These are phyloP conservation scores for Papilio helenus DNA, from an alignment of 1,140 invertebrate genomes.

Conservation along the genomic window DNA sequence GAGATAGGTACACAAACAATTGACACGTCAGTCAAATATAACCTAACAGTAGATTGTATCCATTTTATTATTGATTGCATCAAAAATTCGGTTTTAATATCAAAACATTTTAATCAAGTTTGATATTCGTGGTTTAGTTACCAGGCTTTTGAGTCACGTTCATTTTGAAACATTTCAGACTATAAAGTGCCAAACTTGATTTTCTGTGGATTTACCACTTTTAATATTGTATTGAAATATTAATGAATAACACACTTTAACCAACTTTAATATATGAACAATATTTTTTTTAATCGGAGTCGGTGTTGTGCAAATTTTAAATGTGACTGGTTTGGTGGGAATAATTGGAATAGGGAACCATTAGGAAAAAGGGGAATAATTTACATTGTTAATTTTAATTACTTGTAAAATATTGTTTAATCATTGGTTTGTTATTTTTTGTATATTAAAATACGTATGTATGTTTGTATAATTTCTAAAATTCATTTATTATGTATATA, in stretches of 20 bases:
- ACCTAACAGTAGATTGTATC: too few relatives aligned
- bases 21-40: too few relatives aligned
- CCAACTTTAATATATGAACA: neutral
- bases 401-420: neutral
- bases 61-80: constrained; percentile 22
- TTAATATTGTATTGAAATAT: neutral
- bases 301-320: constrained; percentile 29
- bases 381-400: neutral
- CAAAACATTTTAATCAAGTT: constrained; percentile 1
- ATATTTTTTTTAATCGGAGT: neutral
- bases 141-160: constrained; percentile 11
- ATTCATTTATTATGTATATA: constrained; percentile 79
- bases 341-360: neutral
- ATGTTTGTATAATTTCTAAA: constrained; percentile 43
- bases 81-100: too few relatives aligned
- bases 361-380: constrained; percentile 2
- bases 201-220: neutral
- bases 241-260: neutral
- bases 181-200: constrained; percentile 36
- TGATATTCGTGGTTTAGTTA: constrained; percentile 20
- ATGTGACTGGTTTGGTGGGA: constrained; percentile 77
- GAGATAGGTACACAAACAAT: too few relatives aligned
- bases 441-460: constrained; percentile 37
- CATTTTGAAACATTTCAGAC: constrained; percentile 2
- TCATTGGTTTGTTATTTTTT: constrained; percentile 19